A percentile compares a stretch with the other conserved stretches of the same genome.
Conservation (phyloP, 2,113 vertebrate species). For the Hylia prasina region DNA sequence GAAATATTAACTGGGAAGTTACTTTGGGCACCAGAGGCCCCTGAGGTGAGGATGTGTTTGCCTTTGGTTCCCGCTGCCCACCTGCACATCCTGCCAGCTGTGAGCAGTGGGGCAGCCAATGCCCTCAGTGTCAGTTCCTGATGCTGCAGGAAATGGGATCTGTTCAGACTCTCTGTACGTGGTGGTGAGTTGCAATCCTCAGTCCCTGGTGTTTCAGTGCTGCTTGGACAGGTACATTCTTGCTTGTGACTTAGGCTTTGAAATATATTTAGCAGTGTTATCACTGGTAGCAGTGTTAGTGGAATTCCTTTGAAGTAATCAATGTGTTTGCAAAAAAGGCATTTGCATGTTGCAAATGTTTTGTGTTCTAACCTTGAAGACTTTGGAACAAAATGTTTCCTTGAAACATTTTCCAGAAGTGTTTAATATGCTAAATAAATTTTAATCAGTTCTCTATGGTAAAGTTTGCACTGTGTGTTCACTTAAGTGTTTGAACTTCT, state of each 20-base stretch:
- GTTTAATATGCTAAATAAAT: constrained; percentile 14
- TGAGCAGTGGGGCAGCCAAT: fast-evolving
- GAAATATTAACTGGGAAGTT: not conserved
- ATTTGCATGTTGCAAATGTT: not conserved
- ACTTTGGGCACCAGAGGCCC: not conserved
- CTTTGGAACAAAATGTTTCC: not conserved
- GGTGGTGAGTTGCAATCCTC: fast-evolving
- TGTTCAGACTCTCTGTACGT: not conserved
- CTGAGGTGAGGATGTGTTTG: not conserved
- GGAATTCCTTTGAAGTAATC: not conserved
- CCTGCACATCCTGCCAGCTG: not conserved
- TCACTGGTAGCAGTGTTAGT: not conserved
- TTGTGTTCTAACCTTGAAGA: not conserved
- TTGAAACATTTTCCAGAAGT: not conserved
- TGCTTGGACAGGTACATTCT: not conserved
- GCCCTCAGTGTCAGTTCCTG: not conserved
- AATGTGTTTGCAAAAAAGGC: not conserved
- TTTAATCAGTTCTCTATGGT: not conserved
- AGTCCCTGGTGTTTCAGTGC: not conserved
- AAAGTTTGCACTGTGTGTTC: not conserved
- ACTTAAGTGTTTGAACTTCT: not conserved
- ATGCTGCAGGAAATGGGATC: not conserved
- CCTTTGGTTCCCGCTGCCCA: not conserved
- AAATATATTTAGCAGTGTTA: not conserved
- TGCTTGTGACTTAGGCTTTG: not conserved